Base-by-base conservation (phyloP, 2,888 invertebrate species). In the Deladenus siricidicola region DNA sequence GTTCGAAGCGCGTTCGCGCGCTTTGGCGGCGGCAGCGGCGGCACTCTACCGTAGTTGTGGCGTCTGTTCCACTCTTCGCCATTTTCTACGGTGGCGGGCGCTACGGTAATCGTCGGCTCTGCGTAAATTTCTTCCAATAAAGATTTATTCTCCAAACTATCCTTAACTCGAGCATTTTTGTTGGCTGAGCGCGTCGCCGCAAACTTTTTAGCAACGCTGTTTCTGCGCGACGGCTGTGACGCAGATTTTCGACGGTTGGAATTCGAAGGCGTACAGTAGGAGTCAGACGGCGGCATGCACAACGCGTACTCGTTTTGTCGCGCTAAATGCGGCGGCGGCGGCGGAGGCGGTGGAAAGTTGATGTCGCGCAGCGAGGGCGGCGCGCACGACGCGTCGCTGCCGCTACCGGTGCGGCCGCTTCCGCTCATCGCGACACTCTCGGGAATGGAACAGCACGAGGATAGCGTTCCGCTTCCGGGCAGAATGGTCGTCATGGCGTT, bases 331-430 rank as follows among this genome's bases (percentile, higher is more conserved):
- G 21, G 24, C 21, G 42, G 17, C 4, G 60, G 54, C n/a, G 64
- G 49, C 24, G 73, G 74, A 8, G 74, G 74, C 8, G 74, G 74
- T 26, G 74, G 74, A 50, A 74, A 74, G 51, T 74, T 67, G 56
- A 74, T 70, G 47, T 73, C 71, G 30, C 61, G 64, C 64, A 72
- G 67, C 1, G 72, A 67, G 14, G 67, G 68, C 23, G 61, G 57
- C 26, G 29, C 39, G 6, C 14, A 6, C 6, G 39, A 34, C 39
- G 39, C 39, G 39, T 14, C 39, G 39, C 14, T 34, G 39, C 39
- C 14, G 39, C 39, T 34, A 10, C 8, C 39, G 39, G 39, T 14
- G 6, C 39, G 39, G 8, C 8, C 39, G 39, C 39, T 34, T 8
- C 19, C n/a, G 45, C 45, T 21, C 6, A 14, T 6, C 4, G 45